Conservation (phyloP, 2,113 vertebrate species). For the Periophthalmodon schlosseri region DNA sequence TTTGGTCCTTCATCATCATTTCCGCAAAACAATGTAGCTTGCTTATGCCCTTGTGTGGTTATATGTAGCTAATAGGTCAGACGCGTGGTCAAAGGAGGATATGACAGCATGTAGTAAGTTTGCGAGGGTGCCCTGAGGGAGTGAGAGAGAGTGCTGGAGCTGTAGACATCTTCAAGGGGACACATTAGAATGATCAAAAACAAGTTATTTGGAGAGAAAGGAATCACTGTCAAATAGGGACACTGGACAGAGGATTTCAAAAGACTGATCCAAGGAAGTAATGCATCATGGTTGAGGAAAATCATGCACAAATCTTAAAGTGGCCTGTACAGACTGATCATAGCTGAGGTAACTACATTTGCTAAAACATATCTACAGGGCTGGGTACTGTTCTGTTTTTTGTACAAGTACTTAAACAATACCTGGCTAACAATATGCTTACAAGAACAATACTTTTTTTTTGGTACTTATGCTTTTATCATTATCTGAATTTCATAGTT, state of each 20-base stretch:
- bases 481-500: neutral
- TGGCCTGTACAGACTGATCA: neutral
- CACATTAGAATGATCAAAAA: constrained; percentile 43
- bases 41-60: constrained; percentile 18
- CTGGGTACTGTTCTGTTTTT: neutral
- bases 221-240: constrained; percentile 36
- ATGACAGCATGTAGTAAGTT: constrained; percentile 62
- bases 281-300: neutral
- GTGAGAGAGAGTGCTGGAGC: neutral
- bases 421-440: too few species aligned
- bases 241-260: constrained; percentile 1
- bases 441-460: too few species aligned
- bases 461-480: neutral
- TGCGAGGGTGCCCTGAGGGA: constrained; percentile 20
- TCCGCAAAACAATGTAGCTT: constrained; percentile 38
- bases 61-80: constrained; percentile 39
- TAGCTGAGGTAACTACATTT: neutral
- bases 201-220: constrained; percentile 29
- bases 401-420: neutral
- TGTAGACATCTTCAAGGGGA: constrained; percentile 55
- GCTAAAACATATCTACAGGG: neutral
- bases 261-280: neutral
- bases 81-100: constrained; percentile 41
- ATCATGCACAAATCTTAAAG: neutral
- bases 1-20: constrained; percentile 44